phyloP scores from a whole-genome alignment of 2,113 vertebrate species.

The Azemiops feae region DNA sequence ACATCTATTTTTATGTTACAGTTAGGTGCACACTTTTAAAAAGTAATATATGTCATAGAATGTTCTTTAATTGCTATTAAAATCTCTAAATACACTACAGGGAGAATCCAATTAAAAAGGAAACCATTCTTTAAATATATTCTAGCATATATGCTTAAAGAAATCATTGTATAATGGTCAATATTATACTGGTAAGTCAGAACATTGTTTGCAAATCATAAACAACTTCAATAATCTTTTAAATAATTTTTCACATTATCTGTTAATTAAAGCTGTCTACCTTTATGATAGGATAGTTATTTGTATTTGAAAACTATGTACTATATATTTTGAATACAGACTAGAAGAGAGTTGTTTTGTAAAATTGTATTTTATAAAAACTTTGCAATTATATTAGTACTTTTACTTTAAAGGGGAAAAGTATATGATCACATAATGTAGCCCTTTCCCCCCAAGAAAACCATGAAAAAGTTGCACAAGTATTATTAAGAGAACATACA shows the following conservation, averaged over 20 bases:
- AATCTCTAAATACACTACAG: not conserved
- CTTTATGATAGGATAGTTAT: not conserved
- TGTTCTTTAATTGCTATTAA: not conserved
- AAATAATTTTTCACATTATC: not conserved
- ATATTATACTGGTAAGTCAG: not conserved
- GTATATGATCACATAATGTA: conserved; percentile 9
- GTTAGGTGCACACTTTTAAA: not conserved
- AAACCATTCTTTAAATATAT: conserved; percentile 12
- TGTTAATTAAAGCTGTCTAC: not conserved
- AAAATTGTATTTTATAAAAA: not conserved
- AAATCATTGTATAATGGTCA: not conserved
- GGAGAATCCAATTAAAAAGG: not conserved
- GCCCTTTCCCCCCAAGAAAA: not conserved
- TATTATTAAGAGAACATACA: not conserved
- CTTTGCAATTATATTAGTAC: not conserved
- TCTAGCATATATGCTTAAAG: not conserved
- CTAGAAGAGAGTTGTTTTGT: not conserved
- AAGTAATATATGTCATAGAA: not conserved
- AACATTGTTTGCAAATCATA: conserved; percentile 8
- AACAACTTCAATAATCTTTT: not conserved
- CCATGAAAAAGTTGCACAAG: not conserved
- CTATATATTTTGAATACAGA: not conserved
- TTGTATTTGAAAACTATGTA: not conserved
- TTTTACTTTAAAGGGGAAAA: conserved; percentile 24
- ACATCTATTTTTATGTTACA: not conserved